phyloP scores from a whole-genome alignment of 2,797 vertebrate species.

The Eptatretus atami region DNA sequence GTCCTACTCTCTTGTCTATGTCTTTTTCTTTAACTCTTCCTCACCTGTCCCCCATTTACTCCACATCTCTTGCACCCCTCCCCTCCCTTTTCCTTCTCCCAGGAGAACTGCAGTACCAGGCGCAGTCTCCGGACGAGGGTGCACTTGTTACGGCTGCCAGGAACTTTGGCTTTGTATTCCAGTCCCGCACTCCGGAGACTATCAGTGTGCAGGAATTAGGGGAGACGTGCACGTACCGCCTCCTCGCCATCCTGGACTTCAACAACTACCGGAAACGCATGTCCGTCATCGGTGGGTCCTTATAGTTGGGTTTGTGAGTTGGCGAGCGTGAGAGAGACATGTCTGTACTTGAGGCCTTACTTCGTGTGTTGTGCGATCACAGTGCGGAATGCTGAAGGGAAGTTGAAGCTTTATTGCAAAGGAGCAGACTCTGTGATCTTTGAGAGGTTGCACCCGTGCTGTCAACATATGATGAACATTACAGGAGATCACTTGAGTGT shows the following conservation, averaged over 20 bases:
- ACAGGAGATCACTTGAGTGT: constrained; percentile 68
- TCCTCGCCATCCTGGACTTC: constrained; percentile 69
- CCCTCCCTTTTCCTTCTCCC: constrained; percentile 6
- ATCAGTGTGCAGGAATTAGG: constrained; percentile 43
- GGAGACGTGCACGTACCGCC: constrained; percentile 32
- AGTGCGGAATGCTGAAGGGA: constrained; percentile 50
- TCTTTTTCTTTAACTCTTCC: too few species aligned
- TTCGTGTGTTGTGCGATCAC: not conserved
- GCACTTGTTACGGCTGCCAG: constrained; percentile 54
- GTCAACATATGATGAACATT: constrained; percentile 30
- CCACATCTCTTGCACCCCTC: not conserved
- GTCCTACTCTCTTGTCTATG: too few species aligned
- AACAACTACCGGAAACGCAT: constrained; percentile 76
- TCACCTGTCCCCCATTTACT: not conserved
- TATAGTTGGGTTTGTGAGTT: not conserved
- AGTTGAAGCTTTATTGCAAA: constrained; percentile 64
- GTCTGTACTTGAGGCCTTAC: too few species aligned
- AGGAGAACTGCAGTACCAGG: constrained; percentile 58
- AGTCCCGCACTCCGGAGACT: constrained; percentile 43
- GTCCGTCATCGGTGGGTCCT: constrained; percentile 49
- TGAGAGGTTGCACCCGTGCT: constrained; percentile 31
- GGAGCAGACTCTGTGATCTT: constrained; percentile 61
- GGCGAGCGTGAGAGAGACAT: too few species aligned
- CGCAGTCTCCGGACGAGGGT: constrained; percentile 64
- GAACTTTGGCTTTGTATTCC: constrained; percentile 66